Conservation (phyloP, 2,113 vertebrate species). For the Poicephalus gulielmi region DNA sequence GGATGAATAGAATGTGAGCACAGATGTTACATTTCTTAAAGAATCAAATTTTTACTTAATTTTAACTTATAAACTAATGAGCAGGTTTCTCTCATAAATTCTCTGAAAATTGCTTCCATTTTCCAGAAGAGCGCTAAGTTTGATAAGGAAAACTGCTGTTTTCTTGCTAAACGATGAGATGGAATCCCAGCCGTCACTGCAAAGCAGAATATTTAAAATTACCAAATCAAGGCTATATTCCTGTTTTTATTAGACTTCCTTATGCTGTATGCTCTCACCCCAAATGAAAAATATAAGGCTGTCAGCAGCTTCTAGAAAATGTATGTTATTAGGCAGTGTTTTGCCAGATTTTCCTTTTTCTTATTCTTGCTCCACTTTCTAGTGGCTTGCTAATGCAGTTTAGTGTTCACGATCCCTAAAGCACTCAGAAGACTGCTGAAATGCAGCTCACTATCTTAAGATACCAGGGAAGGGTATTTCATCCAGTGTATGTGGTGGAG, state of each 20-base stretch:
- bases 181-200: neutral
- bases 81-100: neutral
- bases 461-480: neutral
- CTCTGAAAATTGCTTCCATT: neutral
- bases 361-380: neutral
- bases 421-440: neutral
- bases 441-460: neutral
- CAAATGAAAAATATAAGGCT: neutral
- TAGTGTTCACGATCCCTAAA: neutral
- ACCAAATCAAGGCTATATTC: neutral
- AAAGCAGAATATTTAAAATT: neutral
- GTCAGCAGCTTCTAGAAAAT: neutral
- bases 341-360: neutral
- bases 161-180: neutral
- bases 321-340: neutral
- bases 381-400: neutral
- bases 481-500: neutral
- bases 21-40: constrained; percentile 29
- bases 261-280: neutral
- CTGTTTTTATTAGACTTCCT: neutral
- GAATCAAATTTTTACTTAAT: constrained; percentile 44
- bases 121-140: neutral
- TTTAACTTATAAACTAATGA: constrained; percentile 20
- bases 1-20: neutral
- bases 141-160: neutral